Conservation (phyloP, 2,888 invertebrate species). For the Thecocarcelia acutangulata region DNA sequence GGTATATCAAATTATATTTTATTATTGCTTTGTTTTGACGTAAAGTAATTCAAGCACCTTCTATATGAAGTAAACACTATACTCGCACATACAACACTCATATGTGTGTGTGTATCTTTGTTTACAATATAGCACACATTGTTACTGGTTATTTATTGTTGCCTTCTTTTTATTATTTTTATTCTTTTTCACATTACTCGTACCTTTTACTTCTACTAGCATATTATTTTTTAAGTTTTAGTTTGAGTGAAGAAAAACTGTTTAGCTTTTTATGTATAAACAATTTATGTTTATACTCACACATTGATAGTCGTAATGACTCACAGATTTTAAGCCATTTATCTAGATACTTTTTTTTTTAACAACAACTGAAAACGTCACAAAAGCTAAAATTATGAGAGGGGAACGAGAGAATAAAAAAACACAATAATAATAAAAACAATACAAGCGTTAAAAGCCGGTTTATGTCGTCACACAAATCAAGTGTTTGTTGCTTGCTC, state of each 20-base stretch:
- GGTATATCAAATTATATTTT: slow-evolving; percentile 19
- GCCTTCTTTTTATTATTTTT: slow-evolving; percentile 22
- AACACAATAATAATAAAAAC: slow-evolving; percentile 16
- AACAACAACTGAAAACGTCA: slow-evolving; percentile 56
- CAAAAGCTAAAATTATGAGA: slow-evolving; percentile 32
- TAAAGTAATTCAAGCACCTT: slow-evolving; percentile 41
- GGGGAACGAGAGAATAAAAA: neutral
- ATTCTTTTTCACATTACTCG: slow-evolving; percentile 18
- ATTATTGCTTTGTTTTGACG: slow-evolving; percentile 14
- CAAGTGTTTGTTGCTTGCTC: slow-evolving; percentile 58
- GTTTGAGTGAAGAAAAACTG: slow-evolving; percentile 22
- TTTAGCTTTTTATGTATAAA: slow-evolving; percentile 26
- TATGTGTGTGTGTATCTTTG: neutral
- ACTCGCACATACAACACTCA: too few species aligned
- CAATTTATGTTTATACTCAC: slow-evolving; percentile 21
- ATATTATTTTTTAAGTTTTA: slow-evolving; percentile 43
- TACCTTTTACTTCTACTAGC: slow-evolving; percentile 48
- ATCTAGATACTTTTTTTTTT: slow-evolving; percentile 45
- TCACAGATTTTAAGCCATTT: slow-evolving; percentile 21
- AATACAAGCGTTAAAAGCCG: slow-evolving; percentile 67
- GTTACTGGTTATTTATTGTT: slow-evolving; percentile 15
- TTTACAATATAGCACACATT: neutral
- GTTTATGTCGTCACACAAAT: slow-evolving; percentile 69
- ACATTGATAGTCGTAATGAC: slow-evolving; percentile 7
- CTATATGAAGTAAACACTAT: neutral